Base-by-base conservation (phyloP, 2,888 invertebrate genomes). In the Platypus cylindrus region DNA sequence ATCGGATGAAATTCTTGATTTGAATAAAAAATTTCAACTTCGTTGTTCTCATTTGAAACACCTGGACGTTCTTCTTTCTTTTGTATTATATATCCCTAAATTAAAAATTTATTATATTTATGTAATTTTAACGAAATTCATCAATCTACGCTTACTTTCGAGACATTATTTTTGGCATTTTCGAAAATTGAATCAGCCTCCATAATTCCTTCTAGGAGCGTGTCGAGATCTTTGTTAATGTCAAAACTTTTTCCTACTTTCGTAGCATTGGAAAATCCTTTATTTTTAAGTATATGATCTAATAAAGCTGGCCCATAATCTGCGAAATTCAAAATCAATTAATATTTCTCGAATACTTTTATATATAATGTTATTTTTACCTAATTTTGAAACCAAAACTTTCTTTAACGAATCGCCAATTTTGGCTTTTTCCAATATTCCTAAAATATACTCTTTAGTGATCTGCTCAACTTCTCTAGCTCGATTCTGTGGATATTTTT, bases 1-100 rank as follows among this genome's bases (percentile, higher is more conserved):
- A 75, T 71, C 0, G 98, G 97, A 63, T 97, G 94, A 63, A 94
- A 98, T 62, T 97, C 97, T 52, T 86, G 71, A 59, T 91, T 93
- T 7, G 84, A 75, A 33, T 74, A 68, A 30, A 85, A 73, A 32
- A 33, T 23, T 53, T 67, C 76, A 14, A 70, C 68, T 17, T 67
- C 64, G 34, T 67, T 64, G 9, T 15, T 27, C 1, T 60, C 62
- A 0, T 63, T 62, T 1, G 65, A 62, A 2, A 70, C 51, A 42
- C 58, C 63, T 0, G 76, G 71, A 13, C 80, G 74, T 34, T 73
- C 70, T 55, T 90, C 87, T 52, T 73, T 74, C 57, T 86, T 89
- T 56, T 91, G 87, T 17, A 85, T 77, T 45, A 94, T 80, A 55
- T 73, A 91, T 11, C 94, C 90, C 74, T 74, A 54, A 43, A 52